Base-by-base conservation (phyloP, 2,888 invertebrate genomes). In the Drosophila borealis region DNA sequence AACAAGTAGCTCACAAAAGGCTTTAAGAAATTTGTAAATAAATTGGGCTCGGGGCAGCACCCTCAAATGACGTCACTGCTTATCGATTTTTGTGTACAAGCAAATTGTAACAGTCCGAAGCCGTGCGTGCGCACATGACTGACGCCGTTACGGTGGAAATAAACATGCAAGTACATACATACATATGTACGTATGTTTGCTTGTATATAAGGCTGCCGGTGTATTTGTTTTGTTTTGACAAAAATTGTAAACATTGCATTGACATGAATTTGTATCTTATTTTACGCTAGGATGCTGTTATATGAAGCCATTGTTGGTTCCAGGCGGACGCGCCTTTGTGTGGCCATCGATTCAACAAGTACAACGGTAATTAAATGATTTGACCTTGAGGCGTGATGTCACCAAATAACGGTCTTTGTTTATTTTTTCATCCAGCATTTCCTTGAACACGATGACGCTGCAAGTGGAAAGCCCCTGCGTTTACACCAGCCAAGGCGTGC, bases 301-400 rank as follows among this genome's bases (percentile, higher is more conserved):
- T 92, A 95, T 96, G 88, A 97, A 97, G 93, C 99, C 99, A 42
- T 93, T 97, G 57, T 93, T 99, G 79, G 97, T 99, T 57, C 98
- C 98, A 42, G 99, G 99, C 71, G 99, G 99, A 10, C 94, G 99
- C 57, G 98, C 98, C 25, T 99, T 99, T 93, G 98, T 99, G 14
- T 98, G 98, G 98, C 99, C 99, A 4, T 94, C 96, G 9, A 94
- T 99, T 75, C 97, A 97, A 91, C 95, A 94, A 92, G 96, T 97
- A 60, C 97, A 97, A 92, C 95, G 95, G 95, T 95, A 92, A 55
- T 64, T 67, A 54, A 70, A 70, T 39, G 11, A 65, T 39, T 60
- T 49, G 50, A 68, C 70, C 57, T 61, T 74, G n/a, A 36, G 14
- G 29, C 19, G 45, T 67, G 59, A 63, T 60, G 60, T 68, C 60